Conservation (phyloP, 2,888 invertebrate genomes). For the Rhamphomyia laevipes region DNA sequence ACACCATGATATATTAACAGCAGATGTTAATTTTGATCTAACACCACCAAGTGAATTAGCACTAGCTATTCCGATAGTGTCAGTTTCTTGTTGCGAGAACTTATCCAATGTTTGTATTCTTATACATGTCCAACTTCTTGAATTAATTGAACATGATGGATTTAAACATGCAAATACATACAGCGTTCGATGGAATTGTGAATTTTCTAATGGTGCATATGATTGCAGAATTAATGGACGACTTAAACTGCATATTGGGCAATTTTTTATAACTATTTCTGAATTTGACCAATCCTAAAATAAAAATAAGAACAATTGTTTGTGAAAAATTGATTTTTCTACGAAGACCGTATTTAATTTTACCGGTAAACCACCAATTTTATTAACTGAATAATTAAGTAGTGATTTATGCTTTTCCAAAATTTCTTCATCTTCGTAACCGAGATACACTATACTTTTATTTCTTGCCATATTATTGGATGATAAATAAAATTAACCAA, state of each 20-base stretch:
- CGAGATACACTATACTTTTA: conserved; percentile 55
- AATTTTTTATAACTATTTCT: conserved; percentile 43
- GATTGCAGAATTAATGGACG: conserved; percentile 70
- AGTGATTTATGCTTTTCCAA: conserved; percentile 54
- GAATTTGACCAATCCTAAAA: conserved; percentile 54
- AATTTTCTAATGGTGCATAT: conserved; percentile 74
- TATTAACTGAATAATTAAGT: conserved; percentile 62
- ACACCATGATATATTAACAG: conserved; percentile 52
- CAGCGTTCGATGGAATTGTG: conserved; percentile 71
- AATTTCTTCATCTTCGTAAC: conserved; percentile 68
- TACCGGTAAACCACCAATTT: conserved; percentile 71
- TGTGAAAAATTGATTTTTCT: conserved; percentile 12
- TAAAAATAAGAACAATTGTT: not conserved
- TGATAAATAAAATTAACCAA: too few species aligned
- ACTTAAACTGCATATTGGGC: conserved; percentile 61
- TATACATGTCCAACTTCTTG: conserved; percentile 70
- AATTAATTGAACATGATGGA: conserved; percentile 72
- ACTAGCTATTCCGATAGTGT: conserved; percentile 22
- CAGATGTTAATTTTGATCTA: conserved; percentile 19
- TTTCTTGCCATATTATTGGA: conserved; percentile 41
- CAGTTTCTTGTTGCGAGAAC: conserved; percentile 23
- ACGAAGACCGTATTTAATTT: conserved; percentile 32
- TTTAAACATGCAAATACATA: conserved; percentile 79
- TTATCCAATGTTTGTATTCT: conserved; percentile 59
- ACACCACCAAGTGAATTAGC: conserved; percentile 6